phyloP scores from a whole-genome alignment of 1,140 invertebrate genomes.

The Cydia splendana region DNA sequence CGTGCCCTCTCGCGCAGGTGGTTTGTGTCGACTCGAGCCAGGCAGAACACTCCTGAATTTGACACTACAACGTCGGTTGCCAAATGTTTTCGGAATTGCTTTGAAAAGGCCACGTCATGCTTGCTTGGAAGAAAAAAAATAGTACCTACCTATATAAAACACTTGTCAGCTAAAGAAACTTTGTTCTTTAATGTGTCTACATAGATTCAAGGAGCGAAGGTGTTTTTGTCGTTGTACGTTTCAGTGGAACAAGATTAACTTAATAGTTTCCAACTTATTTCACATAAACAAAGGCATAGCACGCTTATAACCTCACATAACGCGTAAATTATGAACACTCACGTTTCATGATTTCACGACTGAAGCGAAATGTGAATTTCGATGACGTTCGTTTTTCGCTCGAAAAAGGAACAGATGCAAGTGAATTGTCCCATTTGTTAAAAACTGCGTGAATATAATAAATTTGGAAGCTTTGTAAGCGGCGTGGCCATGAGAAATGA shows the following conservation, averaged over 20 bases:
- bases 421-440: constrained; percentile 36
- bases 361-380: neutral
- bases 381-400: neutral
- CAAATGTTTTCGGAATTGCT: constrained; percentile 5
- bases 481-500: constrained; percentile 76
- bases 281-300: neutral
- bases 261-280: neutral
- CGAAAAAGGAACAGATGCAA: constrained; percentile 41
- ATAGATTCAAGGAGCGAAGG: neutral
- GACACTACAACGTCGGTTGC: neutral
- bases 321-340: neutral
- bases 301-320: neutral
- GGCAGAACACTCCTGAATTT: constrained; percentile 17
- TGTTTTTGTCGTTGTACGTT: neutral
- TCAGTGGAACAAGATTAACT: neutral
- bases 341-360: constrained; percentile 28
- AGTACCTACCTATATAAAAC: neutral
- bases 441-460: constrained; percentile 56
- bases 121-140: neutral
- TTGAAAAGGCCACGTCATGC: constrained; percentile 19
- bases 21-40: constrained; percentile 35
- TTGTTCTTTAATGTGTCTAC: neutral
- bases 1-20: constrained; percentile 47
- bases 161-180: neutral
- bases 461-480: constrained; percentile 61